Evolutionary conservation across 2,797 vertebrate species (phyloP), one percentile per base, ranked within the genome.

Genomic region (Urocyon cinereoargenteus): DNA sequence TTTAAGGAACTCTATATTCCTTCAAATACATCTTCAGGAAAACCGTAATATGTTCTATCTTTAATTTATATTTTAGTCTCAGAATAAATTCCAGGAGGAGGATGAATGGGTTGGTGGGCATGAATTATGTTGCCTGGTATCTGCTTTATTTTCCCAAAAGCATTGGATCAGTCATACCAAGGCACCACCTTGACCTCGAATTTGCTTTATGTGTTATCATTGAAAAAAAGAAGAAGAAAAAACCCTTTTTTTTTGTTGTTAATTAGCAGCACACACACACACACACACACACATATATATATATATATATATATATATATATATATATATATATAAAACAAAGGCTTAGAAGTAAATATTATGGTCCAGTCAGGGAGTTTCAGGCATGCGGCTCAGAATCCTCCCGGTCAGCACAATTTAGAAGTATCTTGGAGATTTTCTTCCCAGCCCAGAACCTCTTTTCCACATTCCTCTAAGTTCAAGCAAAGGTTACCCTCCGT

Each of bases 401-500:
- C 73, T 45, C 66, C 64, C 4, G 13, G n/a, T 40, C 77, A 59
- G 51, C 51, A 77, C 22, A 15, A 19, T 22, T 90, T 81, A 86
- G 88, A 91, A 90, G 28, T 90, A 55, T 86, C 55, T 77, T 55
- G 31, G 15, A 26, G 36, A 90, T 66, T 91, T 68, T 84, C 93
- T 81, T 78, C 91, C 85, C 36, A 55, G 28, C 21, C 66, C 8
- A 57, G 86, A 73, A 64, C 62, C 78, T 34, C 36, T 93, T 87
- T 93, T 91, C 72, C 72, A 90, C 68, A 85, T 93, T 93, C 89
- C 81, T 93, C 51, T 16, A 61, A 82, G 96, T 96, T 98, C 94
- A 94, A 87, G 85, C 72, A 92, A 64, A 97, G 97, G 96, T 95
- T 86, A 83, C 77, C 15, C 45, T 93, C 24, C 91, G 78, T 86